Base-by-base conservation (phyloP, 2,888 invertebrate genomes). In the Caenorhabditis sp. region DNA sequence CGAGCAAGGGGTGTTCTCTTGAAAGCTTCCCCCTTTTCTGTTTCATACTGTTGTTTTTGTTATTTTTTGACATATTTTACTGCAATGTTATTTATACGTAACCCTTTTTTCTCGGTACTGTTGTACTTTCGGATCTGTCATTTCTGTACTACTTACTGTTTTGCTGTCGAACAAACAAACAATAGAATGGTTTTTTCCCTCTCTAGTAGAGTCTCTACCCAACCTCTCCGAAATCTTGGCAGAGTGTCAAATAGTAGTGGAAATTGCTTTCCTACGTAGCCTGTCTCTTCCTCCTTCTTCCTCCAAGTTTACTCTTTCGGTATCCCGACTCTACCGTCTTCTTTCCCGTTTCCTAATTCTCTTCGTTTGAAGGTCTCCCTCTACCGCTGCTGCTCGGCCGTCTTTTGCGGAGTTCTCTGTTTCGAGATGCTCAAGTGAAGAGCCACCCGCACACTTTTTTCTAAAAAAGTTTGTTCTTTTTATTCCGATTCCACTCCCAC, bases 261-360 rank as follows among this genome's bases (percentile, higher is more conserved):
- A 61, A 56, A 67, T 65, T 67, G 60, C 67, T 60, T 60, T 62
- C 62, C 26, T 58, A 61, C 65, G 58, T 65, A 58, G 20, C 28
- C 50, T 56, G 40, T 40, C 67, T 26, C 37, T 24, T 40, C 60
- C 51, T 67, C 37, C 35, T 40, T 65, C 51, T 67, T 67, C 61
- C 47, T 76, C 67, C 60, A 60, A 67, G 67, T 76, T 80, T 64
- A 65, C 80, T 80, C 72, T 70, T 64, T 79, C 71, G 69, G 62
- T 71, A 58, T 80, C 67, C 47, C 58, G 50, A 56, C 68, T 69
- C 69, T 60, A 55, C 56, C 71, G 62, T 72, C 47, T 64, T 64
- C 35, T 32, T 47, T 69, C 53, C 69, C 62, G 37, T 62, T 77
- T 32, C 55, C 56, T 51, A 26, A 20, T 53, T 77, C 51, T 62